Evolutionary conservation across 2,797 vertebrate species (phyloP), one percentile per base, ranked within the genome.

Genomic region (Hyperoplus immaculatus): DNA sequence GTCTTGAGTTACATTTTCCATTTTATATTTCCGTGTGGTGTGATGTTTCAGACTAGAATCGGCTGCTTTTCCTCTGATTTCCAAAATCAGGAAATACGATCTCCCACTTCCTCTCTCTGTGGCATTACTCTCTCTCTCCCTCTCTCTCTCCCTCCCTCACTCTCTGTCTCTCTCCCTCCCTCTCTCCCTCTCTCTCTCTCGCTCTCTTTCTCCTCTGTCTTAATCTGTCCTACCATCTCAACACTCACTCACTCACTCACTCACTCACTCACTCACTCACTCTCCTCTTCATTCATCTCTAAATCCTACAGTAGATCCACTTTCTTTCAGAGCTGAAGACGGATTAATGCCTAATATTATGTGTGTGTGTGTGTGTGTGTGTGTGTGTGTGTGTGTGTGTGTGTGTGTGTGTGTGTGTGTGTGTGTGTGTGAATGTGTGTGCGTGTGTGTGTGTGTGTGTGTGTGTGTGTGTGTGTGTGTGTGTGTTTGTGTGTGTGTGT

Each of bases 331-430:
- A 1, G 41, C 63, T 46, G 21, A 16, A 63, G 56, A 18, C 43
- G 63, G 69, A 88, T 88, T 78, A 85, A 39, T 18, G 12, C 46
- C 43, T 21, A 41, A 54, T 42, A 11, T 12, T 72, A 42, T 69
- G 5, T 6, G n/a, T 42, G 8, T 39, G 47, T 54, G 69, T 56
- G 45, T 45, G 18, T 51, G 68, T 65, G 55, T 58, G 12, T 21
- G 7, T 21, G 11, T 39, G 61, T 57, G 53, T 59, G 38, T 59
- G 38, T 55, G 54, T 72, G 59, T 55, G 50, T 58, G 36, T 66
- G 63, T 58, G 39, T 45, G 55, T 53, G 58, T 60, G 69, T 55
- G 42, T 21, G 21, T 54, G 16, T 53, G 18, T 51, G 46, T 58
- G 36, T 63, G 61, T 50, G 61, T 64, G 29, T 12, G 42, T 43